Conservation (phyloP, 2,113 vertebrate species). For the Corythaixoides concolor region DNA sequence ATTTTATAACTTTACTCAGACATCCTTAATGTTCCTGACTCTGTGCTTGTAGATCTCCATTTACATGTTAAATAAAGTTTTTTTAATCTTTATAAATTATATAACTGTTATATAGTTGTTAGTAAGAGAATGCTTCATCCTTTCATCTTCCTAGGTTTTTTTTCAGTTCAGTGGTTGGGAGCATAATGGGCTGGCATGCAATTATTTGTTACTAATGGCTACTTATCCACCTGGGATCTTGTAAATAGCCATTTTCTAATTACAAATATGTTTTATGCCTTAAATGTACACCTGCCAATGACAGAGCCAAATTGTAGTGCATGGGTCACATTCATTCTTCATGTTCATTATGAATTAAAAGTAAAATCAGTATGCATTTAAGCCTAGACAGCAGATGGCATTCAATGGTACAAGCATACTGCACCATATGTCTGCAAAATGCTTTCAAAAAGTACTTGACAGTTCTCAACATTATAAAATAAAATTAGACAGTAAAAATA, state of each 20-base stretch:
- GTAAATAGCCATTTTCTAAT: constrained; percentile 59
- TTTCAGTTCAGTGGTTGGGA: background rate
- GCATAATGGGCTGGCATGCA: constrained; percentile 17
- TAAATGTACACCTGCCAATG: constrained; percentile 66
- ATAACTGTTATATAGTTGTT: background rate
- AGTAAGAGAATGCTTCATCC: background rate
- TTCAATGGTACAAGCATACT: constrained; percentile 64
- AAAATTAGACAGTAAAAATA: constrained; percentile 51
- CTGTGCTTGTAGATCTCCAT: background rate
- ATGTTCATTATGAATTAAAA: constrained; percentile 72
- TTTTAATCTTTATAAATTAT: background rate
- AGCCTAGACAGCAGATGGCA: constrained; percentile 77
- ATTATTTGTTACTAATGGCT: constrained; percentile 44
- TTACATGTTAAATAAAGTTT: background rate
- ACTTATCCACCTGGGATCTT: constrained; percentile 37
- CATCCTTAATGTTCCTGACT: background rate
- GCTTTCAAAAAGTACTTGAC: constrained; percentile 63
- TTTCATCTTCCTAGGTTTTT: background rate
- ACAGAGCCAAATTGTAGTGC: constrained; percentile 60
- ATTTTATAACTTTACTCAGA: background rate
- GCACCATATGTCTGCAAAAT: constrained; percentile 68
- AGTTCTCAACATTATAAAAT: constrained; percentile 28
- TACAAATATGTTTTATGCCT: constrained; percentile 66
- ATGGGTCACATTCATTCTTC: constrained; percentile 66
- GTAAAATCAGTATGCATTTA: constrained; percentile 71